Base-by-base conservation (phyloP, 2,888 invertebrate genomes). In the Lasioglossum villosulum region DNA sequence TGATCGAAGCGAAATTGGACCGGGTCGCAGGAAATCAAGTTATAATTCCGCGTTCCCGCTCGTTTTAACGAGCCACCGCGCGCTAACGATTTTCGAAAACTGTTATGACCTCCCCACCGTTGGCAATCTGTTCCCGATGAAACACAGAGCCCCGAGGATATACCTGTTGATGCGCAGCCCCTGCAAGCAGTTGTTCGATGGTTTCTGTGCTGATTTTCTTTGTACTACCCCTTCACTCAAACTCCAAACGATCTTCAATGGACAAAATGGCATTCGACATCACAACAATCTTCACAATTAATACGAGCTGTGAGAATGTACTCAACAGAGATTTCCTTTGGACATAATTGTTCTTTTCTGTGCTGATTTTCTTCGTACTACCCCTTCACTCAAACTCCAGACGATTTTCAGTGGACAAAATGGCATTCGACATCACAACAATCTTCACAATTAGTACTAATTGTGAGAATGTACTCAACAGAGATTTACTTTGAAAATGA, bases 1-100 rank as follows among this genome's bases (percentile, higher is more conserved):
- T 63, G 63, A 81, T 72, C 76, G 76, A 76, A 71, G 45, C 39
- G 82, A 73, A 78, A 74, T 74, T 74, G 78, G 59, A n/a, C 70
- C 66, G 73, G 34, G 56, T 16, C n/a, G 56, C 74, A n/a, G 74
- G 56, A 74, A 74, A 74, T 74, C 63, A 66, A 80, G 37, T 68
- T 34, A 66, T 48, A 48, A 74, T 80, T 80, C 77, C 34, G 56
- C 63, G 16, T 6, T 16, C 5, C 30, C 30, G 63, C 4, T 63
- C 63, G 63, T 63, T 63, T 63, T 63, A 63, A 63, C 63, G 63
- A 30, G 14, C 30, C 30, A 27, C 27, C 30, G 63, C 30, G 63
- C 16, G 27, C 23, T 48, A 63, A 63, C 63, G 63, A 63, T 63
- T 63, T 63, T 63, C 16, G 30, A 30, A 63, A 63, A 63, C 63